A percentile compares a stretch with the other conserved stretches of the same genome.
phyloP scores from a whole-genome alignment of 2,797 vertebrate genomes.

The Typhlichthys subterraneus region DNA sequence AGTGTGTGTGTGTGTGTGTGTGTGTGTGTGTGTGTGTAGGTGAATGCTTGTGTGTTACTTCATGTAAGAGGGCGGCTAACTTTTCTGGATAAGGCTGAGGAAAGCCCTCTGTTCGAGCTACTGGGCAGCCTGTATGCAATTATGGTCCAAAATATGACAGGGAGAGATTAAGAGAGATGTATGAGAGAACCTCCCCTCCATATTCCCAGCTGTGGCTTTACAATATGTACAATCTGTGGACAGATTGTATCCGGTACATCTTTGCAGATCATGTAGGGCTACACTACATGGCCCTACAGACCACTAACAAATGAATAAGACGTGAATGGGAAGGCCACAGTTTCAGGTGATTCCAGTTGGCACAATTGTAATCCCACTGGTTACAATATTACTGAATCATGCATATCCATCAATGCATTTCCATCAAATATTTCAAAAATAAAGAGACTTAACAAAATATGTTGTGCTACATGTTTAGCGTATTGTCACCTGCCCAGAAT shows the following conservation, averaged over 20 bases:
- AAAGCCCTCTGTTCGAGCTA: slow-evolving; percentile 52
- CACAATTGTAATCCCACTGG: slow-evolving; percentile 26
- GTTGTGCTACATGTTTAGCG: no score
- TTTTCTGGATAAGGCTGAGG: slow-evolving; percentile 48
- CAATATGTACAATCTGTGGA: slow-evolving; percentile 2
- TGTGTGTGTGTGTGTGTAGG: slow-evolving; percentile 16
- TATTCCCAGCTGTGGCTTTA: slow-evolving; percentile 33
- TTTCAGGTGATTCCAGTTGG: slow-evolving; percentile 59
- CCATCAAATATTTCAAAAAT: no score
- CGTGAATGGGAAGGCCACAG: slow-evolving; percentile 32
- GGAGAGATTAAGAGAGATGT: slow-evolving; percentile 19
- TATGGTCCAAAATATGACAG: slow-evolving; percentile 55
- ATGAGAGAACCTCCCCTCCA: slow-evolving; percentile 21
- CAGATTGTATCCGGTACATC: slow-evolving; percentile 54
- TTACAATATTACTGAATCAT: no score
- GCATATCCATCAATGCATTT: no score
- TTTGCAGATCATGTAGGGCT: slow-evolving; percentile 7
- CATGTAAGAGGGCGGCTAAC: slow-evolving; percentile 31
- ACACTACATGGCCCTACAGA: slow-evolving; percentile 31
- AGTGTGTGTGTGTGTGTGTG: slow-evolving; percentile 7
- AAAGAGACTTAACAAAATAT: no score
- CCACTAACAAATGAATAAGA: slow-evolving; percentile 38
- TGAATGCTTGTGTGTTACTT: slow-evolving; percentile 36
- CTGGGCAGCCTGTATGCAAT: slow-evolving; percentile 61
- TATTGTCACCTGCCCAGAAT: no score